These are phyloP conservation scores for Ariolimax columbianus DNA, from an alignment of 2,888 invertebrate species.

Conservation along the genomic window DNA sequence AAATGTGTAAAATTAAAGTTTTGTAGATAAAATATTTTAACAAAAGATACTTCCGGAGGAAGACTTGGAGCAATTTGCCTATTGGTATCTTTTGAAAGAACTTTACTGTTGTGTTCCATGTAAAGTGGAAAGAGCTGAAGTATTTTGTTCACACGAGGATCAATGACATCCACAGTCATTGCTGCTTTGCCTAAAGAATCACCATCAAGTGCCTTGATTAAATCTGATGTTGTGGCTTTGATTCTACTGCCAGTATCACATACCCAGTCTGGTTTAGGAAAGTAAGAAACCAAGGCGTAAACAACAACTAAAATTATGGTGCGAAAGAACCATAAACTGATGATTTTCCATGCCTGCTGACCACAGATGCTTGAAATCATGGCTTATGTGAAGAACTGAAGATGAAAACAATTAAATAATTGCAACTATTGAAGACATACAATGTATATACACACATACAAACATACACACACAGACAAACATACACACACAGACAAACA, in stretches of 20 bases:
- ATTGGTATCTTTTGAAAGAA: neutral
- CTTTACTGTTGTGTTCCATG: neutral
- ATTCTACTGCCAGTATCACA: neutral
- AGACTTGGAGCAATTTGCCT: neutral
- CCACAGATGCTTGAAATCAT: neutral
- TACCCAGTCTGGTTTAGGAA: conserved; percentile 28
- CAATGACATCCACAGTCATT: neutral
- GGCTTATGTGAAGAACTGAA: neutral
- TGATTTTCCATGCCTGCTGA: neutral
- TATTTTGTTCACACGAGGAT: neutral
- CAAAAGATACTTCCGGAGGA: neutral
- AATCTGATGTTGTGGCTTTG: neutral
- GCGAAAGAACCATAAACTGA: neutral
- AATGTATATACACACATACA: too few relatives aligned
- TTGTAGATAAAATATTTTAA: conserved; percentile 10
- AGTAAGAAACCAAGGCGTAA: neutral
- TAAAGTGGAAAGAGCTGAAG: conserved; percentile 22
- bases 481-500: too few relatives aligned
- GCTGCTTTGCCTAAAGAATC: neutral
- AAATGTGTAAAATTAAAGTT: conserved; percentile 32
- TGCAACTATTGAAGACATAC: too few relatives aligned
- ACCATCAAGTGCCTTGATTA: neutral
- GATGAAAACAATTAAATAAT: neutral
- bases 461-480: too few relatives aligned
- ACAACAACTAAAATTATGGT: neutral